phyloP scores from a whole-genome alignment of 2,113 vertebrate species.

The Paradisaea rubra region DNA sequence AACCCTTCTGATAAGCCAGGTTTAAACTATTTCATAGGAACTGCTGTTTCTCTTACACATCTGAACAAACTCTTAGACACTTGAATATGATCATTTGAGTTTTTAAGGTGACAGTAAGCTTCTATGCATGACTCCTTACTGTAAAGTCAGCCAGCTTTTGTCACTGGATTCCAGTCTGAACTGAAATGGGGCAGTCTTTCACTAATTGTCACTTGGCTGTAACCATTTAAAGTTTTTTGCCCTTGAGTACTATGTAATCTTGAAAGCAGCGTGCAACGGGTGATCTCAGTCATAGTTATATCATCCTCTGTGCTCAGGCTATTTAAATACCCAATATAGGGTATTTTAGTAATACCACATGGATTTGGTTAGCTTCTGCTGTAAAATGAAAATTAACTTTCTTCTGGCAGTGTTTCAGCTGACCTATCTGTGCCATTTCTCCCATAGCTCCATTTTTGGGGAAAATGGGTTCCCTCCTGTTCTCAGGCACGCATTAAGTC shows the following conservation, averaged over 20 bases:
- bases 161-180: slow-evolving; percentile 7
- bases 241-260: slow-evolving; percentile 4
- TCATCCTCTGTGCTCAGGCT: slow-evolving; percentile 31
- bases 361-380: neutral
- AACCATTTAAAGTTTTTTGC: slow-evolving; percentile 43
- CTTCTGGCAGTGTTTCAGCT: slow-evolving; percentile 39
- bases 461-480: slow-evolving; percentile 17
- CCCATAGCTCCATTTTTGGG: slow-evolving; percentile 37
- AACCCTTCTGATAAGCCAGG: neutral
- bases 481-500: neutral
- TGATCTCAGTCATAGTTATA: slow-evolving; percentile 51
- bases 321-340: slow-evolving; percentile 16
- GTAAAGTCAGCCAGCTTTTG: neutral
- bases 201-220: slow-evolving; percentile 19
- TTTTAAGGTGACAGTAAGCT: neutral
- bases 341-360: slow-evolving; percentile 58
- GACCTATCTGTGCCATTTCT: slow-evolving; percentile 35
- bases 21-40: neutral
- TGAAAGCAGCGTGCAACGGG: slow-evolving; percentile 34
- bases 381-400: slow-evolving; percentile 19
- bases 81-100: neutral
- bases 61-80: neutral
- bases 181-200: neutral
- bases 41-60: neutral
- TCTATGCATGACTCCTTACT: neutral